Evolutionary conservation across 2,888 invertebrate genomes (phyloP), one percentile per base, ranked within the genome.

Genomic region (Sepioteuthis lessoniana): DNA sequence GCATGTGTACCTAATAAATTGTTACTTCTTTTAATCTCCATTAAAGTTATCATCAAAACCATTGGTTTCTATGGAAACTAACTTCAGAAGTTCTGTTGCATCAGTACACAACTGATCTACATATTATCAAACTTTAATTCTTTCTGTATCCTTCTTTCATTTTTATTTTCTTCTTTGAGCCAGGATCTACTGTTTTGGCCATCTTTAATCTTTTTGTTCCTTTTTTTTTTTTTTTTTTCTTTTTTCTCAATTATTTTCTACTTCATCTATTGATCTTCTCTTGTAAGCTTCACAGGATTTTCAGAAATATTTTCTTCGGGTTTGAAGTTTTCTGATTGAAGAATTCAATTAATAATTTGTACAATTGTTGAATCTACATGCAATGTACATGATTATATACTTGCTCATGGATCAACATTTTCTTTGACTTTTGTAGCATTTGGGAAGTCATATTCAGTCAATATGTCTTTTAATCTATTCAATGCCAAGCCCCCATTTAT

Each of bases 251-350:
- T 76, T 76, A 76, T 76, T 76, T 76, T 76, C 35, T n/a, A 76
- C 76, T 76, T 76, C 76, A 76, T 76, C 76, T 35, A 76, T 76
- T 76, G 76, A 76, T 76, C 76, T 76, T n/a, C n/a, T 76, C 2
- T 35, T 35, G 10, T n/a, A 76, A n/a, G 76, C 76, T 76, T 76
- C 76, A 76, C 76, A 76, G 76, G 76, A 76, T 76, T 76, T n/a
- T 76, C 76, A 76, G 76, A 76, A 76, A 76, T 76, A 76, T 76
- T 76, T 76, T 76, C 76, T n/a, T 76, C 76, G 76, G 76, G n/a
- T 76, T 55, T 55, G 55, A 55, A 55, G 55, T 55, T 76, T 76
- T 76, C 76, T 76, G 76, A 76, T 76, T 76, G 76, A 76, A 76
- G 76, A 76, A 76, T 76, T 76, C 76, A 76, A 76, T 76, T 76